A percentile compares a stretch with the other conserved stretches of the same genome.
Conservation (phyloP, 2,113 vertebrate genomes). For the Drymodes brunneopygia region DNA sequence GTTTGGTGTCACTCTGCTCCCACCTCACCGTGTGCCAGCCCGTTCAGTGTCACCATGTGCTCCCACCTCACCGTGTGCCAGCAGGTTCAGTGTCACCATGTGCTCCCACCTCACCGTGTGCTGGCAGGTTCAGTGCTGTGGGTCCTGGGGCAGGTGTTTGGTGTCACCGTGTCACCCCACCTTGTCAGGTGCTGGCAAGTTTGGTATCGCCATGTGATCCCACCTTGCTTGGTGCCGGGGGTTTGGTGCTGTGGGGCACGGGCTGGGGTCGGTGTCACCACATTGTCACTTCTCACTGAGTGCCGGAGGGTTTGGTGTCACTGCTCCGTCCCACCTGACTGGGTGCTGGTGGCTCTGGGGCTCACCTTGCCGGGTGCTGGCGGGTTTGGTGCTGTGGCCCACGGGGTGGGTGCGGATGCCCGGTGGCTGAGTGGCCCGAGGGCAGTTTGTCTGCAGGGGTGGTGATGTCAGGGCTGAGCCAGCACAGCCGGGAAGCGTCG, state of each 20-base stretch:
- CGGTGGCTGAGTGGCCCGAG: not conserved
- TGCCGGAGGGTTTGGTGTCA: not conserved
- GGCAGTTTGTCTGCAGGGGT: not conserved
- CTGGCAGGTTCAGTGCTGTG: not conserved
- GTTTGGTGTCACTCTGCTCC: not conserved
- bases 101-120: too few species aligned
- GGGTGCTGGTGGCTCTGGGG: not conserved
- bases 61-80: too few species aligned
- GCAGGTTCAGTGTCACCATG: too few species aligned
- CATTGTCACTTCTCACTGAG: too few species aligned
- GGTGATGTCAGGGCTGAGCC: not conserved
- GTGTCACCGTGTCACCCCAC: not conserved
- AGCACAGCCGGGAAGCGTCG: not conserved
- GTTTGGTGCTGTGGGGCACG: not conserved
- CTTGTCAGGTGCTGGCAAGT: not conserved
- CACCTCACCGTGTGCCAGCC: not conserved
- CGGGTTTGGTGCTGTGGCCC: not conserved
- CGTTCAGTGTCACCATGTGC: too few species aligned
- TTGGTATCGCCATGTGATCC: not conserved
- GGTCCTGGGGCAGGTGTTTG: not conserved
- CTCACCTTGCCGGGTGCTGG: not conserved
- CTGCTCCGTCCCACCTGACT: not conserved
- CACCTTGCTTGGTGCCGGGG: not conserved
- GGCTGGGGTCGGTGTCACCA: not conserved
- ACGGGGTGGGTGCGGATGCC: not conserved